Conservation (phyloP, 2,113 vertebrate genomes). For the Phyllostomus discolor region DNA sequence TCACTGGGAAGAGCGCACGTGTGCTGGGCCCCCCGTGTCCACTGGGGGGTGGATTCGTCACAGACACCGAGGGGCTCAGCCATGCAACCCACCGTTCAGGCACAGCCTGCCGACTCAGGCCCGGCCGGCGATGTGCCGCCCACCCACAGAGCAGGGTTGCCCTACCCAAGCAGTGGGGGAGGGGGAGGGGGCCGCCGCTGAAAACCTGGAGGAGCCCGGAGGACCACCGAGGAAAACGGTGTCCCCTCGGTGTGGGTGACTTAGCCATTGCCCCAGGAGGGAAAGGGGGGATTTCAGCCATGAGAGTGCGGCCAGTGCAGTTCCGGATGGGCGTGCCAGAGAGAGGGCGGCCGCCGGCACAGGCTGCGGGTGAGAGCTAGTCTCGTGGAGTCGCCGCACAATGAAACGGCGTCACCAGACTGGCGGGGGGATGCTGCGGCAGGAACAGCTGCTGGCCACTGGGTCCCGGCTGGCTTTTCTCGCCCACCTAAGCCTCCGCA, state of each 20-base stretch:
- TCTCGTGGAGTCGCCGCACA: background rate
- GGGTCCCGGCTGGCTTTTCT: background rate
- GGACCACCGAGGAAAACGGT: background rate
- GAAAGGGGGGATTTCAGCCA: background rate
- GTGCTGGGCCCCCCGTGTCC: background rate
- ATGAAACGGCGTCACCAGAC: background rate
- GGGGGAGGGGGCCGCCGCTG: background rate
- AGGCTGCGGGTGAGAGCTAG: background rate
- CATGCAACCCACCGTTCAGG: too few relatives aligned
- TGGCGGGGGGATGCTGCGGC: background rate
- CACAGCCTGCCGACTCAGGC: background rate
- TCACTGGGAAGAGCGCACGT: background rate
- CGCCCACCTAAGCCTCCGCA: background rate
- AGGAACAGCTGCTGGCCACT: background rate
- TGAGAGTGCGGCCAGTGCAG: background rate
- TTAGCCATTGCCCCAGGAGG: background rate
- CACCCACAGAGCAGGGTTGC: too few relatives aligned
- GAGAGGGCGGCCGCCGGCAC: background rate
- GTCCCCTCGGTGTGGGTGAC: background rate
- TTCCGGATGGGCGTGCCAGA: background rate
- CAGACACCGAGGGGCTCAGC: background rate
- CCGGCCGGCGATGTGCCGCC: background rate
- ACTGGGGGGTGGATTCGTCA: background rate
- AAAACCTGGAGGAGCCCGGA: background rate
- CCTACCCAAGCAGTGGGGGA: too few relatives aligned